Evolutionary conservation across 2,888 invertebrate genomes (phyloP), one percentile per base, ranked within the genome.

Genomic region (Stenchaetothrips biformis): DNA sequence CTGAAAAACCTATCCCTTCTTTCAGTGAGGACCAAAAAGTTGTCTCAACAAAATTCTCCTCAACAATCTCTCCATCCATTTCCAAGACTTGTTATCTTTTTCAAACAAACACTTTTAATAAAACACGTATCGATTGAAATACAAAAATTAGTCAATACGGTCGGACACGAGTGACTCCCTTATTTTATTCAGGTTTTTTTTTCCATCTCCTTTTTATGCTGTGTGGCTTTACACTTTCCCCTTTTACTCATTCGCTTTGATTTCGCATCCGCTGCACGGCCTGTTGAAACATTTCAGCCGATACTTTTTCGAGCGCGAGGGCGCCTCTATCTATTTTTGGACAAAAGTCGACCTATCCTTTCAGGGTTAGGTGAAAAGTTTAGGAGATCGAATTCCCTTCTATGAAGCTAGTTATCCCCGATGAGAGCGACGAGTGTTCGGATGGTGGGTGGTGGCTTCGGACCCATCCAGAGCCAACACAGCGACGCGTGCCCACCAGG

Each of bases 161-260:
- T 11, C 25, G 67, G 67, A 74, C 59, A 59, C 59, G 18, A 16
- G 59, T 59, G 7, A 25, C 11, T 8, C 25, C 8, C 11, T 25
- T 25, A 6, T 74, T 21, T 7, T 7, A 8, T 8, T 74, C 7
- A 13, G 49, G 2, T 53, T 53, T 9, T 53, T 25, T 74, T 74
- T 74, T 74, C 0, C 67, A 25, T 25, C 25, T 74, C 67, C 25
- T 25, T n/a, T 37, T 37, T 37, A 13, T 53, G 13, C 13, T 13
- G 18, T 11, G 13, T 11, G 53, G 53, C 18, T 53, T 53, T 53
- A 53, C 13, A 11, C 18, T 53, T 53, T 11, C 25, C 67, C 25
- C 67, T 21, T 25, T 74, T 74, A 74, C 67, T n/a, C 67, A 74
- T 74, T 74, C 67, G 67, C 67, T 74, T 74, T 74, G 67, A 74